Evolutionary conservation across 2,797 vertebrate species (phyloP).

Genomic region (Orientallactaga sibirica): DNA sequence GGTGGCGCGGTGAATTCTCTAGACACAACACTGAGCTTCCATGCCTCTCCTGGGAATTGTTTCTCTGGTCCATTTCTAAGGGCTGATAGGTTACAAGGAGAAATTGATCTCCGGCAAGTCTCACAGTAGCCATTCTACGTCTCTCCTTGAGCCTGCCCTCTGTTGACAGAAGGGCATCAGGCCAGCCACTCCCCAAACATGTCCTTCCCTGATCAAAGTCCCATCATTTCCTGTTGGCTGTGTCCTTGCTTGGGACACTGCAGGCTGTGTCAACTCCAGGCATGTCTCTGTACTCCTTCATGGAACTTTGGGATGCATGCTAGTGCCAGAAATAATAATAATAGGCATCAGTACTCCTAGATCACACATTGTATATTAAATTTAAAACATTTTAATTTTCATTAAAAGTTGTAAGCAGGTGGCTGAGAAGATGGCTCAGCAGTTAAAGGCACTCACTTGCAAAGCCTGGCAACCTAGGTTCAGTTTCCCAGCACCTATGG

Average conservation of each 20-base stretch:
- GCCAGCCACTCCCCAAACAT: neutral
- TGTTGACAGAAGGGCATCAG: neutral
- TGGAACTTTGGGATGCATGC: neutral
- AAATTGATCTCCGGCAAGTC: neutral
- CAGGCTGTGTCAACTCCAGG: neutral
- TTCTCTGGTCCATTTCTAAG: neutral
- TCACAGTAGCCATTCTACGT: neutral
- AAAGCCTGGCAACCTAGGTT: too few species aligned
- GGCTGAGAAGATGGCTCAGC: too few species aligned
- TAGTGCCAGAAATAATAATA: slow-evolving; percentile 25
- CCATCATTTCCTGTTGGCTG: neutral
- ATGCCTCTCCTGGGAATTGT: neutral
- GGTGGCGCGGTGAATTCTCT: neutral
- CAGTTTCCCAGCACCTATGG: too few species aligned
- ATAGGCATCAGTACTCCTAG: neutral
- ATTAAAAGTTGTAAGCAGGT: neutral
- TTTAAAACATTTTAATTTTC: neutral
- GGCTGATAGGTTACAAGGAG: neutral
- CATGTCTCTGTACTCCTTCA: neutral
- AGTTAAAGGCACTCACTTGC: too few species aligned
- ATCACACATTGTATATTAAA: neutral
- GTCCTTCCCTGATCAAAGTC: neutral
- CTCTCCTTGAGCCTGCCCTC: neutral
- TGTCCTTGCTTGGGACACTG: neutral
- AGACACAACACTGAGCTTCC: neutral